Conservation (phyloP, 2,888 invertebrate species). For the Rhagium mordax region DNA sequence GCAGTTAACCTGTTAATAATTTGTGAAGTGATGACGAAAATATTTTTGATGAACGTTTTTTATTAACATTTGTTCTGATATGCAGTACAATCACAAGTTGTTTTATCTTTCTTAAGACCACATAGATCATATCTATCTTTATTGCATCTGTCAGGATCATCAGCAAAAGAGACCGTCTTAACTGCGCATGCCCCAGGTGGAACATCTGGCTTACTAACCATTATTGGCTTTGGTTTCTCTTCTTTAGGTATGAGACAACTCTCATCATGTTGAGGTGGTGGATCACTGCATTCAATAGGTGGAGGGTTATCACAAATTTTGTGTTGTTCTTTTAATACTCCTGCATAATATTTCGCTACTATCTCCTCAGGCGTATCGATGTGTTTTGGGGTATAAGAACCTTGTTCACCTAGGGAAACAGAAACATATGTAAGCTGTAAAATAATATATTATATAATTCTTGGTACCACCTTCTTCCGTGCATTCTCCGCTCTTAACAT, state of each 20-base stretch:
- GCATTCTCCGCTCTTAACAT: slow-evolving; percentile 60
- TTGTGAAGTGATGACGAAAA: too few species aligned
- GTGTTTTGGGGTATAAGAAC: slow-evolving; percentile 63
- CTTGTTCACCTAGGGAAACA: slow-evolving; percentile 48
- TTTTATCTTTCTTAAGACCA: slow-evolving; percentile 61
- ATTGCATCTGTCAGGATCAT: slow-evolving; percentile 61
- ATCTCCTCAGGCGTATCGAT: slow-evolving; percentile 67
- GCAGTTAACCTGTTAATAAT: too few species aligned
- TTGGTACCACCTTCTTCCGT: slow-evolving; percentile 54
- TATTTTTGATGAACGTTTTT: not conserved
- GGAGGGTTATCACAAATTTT: slow-evolving; percentile 61
- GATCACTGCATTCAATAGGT: slow-evolving; percentile 59
- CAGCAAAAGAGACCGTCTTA: slow-evolving; percentile 63
- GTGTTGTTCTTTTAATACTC: slow-evolving; percentile 63
- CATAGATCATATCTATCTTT: slow-evolving; percentile 63
- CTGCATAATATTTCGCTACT: slow-evolving; percentile 65
- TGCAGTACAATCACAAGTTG: slow-evolving; percentile 63
- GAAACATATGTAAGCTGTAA: not conserved
- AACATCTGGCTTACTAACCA: slow-evolving; percentile 61
- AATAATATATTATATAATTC: not conserved
- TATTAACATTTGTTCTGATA: slow-evolving; percentile 52
- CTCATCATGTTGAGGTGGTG: slow-evolving; percentile 43
- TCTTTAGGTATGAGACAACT: slow-evolving; percentile 33
- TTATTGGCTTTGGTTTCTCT: slow-evolving; percentile 57
- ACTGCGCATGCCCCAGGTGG: slow-evolving; percentile 62